Conservation (phyloP, 1,140 invertebrate species). For the Ptiloglossa arizonensis region DNA sequence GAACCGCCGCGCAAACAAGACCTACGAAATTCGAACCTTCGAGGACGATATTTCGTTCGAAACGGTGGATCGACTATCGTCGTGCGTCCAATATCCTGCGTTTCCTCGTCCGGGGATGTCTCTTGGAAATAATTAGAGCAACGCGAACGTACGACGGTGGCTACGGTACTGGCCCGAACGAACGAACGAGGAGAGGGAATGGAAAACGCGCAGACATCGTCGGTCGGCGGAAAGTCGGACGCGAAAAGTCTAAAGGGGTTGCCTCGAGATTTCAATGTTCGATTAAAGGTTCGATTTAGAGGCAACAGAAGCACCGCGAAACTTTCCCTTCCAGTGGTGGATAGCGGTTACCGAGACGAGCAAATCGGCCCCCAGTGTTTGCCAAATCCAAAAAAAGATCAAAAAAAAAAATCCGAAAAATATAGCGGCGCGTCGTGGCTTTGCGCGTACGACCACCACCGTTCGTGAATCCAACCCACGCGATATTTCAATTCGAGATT, state of each 20-base stretch:
- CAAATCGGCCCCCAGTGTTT: constrained; percentile 9
- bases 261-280: constrained; percentile 42
- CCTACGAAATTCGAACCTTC: too few relatives aligned
- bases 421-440: constrained; percentile 2
- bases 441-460: too few relatives aligned
- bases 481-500: constrained; percentile 40
- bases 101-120: too few relatives aligned
- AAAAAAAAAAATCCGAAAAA: constrained; percentile 28
- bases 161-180: too few relatives aligned
- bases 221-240: neutral
- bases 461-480: too few relatives aligned
- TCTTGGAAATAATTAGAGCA: too few relatives aligned
- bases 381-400: constrained; percentile 44
- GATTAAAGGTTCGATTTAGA: constrained; percentile 60
- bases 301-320: neutral
- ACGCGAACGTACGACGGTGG: too few relatives aligned
- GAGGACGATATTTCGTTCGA: too few relatives aligned
- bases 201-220: neutral
- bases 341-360: constrained; percentile 24
- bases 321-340: constrained; percentile 11
- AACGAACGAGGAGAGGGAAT: too few relatives aligned
- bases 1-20: too few relatives aligned
- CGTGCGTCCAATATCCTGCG: too few relatives aligned
- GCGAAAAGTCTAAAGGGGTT: constrained; percentile 1
- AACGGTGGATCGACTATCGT: too few relatives aligned